Evolutionary conservation across 2,888 invertebrate genomes (phyloP).

Genomic region (Spodoptera picta): DNA sequence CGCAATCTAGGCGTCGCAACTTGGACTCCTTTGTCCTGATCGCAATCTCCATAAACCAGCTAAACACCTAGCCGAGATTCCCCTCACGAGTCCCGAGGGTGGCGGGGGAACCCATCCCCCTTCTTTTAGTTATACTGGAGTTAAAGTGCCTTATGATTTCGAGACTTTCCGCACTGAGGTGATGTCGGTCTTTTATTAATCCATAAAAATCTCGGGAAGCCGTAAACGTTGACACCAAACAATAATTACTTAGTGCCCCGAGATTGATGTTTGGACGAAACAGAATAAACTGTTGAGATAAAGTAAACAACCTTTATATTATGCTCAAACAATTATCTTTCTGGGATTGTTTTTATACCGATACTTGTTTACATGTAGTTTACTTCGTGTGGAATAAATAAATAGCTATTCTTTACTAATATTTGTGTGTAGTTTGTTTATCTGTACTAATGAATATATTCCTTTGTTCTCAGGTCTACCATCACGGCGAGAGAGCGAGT

Average conservation of each 20-base stretch:
- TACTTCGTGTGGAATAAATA: neutral
- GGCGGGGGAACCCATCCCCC: slow-evolving; percentile 57
- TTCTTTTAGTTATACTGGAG: slow-evolving; percentile 73
- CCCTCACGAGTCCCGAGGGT: slow-evolving; percentile 68
- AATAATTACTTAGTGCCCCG: slow-evolving; percentile 61
- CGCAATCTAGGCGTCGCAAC: slow-evolving; percentile 81
- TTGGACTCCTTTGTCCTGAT: slow-evolving; percentile 85
- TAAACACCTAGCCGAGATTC: slow-evolving; percentile 85
- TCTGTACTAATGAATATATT: slow-evolving; percentile 26
- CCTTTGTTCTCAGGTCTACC: slow-evolving; percentile 80
- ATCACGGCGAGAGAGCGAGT: slow-evolving; percentile 88
- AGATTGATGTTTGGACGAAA: slow-evolving; percentile 30
- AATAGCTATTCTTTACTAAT: no score
- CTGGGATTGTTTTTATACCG: neutral
- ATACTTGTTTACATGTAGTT: neutral
- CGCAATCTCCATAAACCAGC: slow-evolving; percentile 88
- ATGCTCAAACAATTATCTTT: neutral
- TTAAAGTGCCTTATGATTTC: slow-evolving; percentile 81
- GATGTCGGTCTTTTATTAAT: slow-evolving; percentile 76
- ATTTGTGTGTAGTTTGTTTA: neutral
- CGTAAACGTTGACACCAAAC: slow-evolving; percentile 67
- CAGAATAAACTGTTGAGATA: slow-evolving; percentile 40
- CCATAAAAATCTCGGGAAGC: slow-evolving; percentile 71
- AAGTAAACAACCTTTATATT: slow-evolving; percentile 28
- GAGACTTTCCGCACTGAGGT: slow-evolving; percentile 69